Base-by-base conservation (phyloP, 2,888 invertebrate species). In the Trachelus troglodyta region DNA sequence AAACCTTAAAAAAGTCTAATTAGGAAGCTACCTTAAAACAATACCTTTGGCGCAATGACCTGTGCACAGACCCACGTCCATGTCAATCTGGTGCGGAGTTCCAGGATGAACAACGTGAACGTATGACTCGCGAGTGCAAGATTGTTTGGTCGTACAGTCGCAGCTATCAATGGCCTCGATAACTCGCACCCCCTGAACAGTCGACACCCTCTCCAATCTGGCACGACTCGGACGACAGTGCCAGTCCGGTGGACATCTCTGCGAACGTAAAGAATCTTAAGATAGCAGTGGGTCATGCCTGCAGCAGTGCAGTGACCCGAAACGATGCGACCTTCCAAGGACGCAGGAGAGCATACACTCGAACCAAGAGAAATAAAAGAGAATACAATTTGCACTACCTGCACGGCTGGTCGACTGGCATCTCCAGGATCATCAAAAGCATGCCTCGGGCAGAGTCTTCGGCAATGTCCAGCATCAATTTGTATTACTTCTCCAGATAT, bases 31-130 rank as follows among this genome's bases (percentile, higher is more conserved):
- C 12, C 33, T 15, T 9, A 23, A 2, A 56, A 56, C 9, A 74
- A 76, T 85, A 91, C 92, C 91, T 85, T 87, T 87, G 11, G 79
- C 80, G 79, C 92, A 92, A 75, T 85, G 87, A 15, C 92, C 92
- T 77, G 88, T 87, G 81, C 92, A 92, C 33, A 88, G 82, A 0
- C 92, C 92, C 11, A 92, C 87, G 79, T 92, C 92, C 31, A 92
- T 83, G 75, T 88, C 85, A 6, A 89, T 87, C 80, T 92, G 91
- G 82, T 90, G 90, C 3, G 92, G 92, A 3, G 92, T 92, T 40
- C 91, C 92, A 23, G 87, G 88, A 80, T 92, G 90, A 3, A 92
- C 83, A 23, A 89, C 82, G 83, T 90, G 88, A 56, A 86, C 85
- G 76, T 90, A 90, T 1, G 89, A 85, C 75, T 89, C 89, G 69